Conservation (phyloP, 1,140 invertebrate species). For the Antheraea pernyi region DNA sequence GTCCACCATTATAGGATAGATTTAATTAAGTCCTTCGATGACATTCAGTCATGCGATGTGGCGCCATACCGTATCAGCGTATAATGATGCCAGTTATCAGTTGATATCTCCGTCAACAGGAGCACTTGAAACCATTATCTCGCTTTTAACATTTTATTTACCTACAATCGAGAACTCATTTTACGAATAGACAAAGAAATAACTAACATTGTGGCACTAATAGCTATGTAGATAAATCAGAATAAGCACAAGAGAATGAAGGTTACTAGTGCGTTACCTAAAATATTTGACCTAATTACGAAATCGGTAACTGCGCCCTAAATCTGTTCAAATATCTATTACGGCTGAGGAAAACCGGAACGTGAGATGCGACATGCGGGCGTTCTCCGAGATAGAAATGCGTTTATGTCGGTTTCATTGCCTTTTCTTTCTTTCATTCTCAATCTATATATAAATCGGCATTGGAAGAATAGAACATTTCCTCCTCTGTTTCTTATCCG, state of each 20-base stretch:
- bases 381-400: background rate
- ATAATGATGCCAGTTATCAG: constrained; percentile 7
- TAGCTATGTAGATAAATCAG: background rate
- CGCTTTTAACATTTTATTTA: constrained; percentile 29
- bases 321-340: background rate
- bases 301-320: background rate
- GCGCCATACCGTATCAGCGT: constrained; percentile 1
- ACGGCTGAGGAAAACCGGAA: background rate
- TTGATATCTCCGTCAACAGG: background rate
- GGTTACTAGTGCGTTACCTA: constrained; percentile 3
- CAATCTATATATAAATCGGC: too few relatives aligned
- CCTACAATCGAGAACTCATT: constrained; percentile 7
- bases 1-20: background rate
- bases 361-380: background rate
- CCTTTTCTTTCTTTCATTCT: background rate
- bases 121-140: constrained; percentile 13
- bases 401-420: background rate
- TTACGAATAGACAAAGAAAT: background rate
- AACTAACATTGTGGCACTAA: background rate
- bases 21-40: background rate
- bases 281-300: constrained; percentile 2
- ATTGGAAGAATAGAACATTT: too few relatives aligned
- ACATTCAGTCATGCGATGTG: background rate
- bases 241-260: constrained; percentile 4
- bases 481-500: background rate